Base-by-base conservation (phyloP, 2,113 vertebrate species). In the Pseudorasbora parva region DNA sequence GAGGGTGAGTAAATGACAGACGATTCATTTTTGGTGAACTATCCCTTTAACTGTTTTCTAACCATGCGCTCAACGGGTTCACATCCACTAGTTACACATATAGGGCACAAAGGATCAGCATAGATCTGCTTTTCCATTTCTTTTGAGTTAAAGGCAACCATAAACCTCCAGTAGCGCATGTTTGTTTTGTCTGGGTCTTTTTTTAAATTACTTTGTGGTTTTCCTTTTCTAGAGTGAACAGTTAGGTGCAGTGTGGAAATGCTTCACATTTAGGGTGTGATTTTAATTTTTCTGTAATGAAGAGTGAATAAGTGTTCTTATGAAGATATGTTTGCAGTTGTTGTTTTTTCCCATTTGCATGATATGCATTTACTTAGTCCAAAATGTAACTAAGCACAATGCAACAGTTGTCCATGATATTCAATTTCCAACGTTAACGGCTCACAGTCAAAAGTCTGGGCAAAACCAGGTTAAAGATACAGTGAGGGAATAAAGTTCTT, bases 41-140 rank as follows among this genome's bases (percentile, higher is more conserved):
- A 21, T 37, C 17, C 30, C 17, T 68, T 21, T 3, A 68, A 23
- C 21, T n/a, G 4, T 41, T 77, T 59, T 41, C 17, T 27, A 54
- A 5, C 64, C 33, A 21, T n/a, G 15, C 17, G 30, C 51, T 77
- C 33, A 57, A 59, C 51, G 15, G 21, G 30, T 4, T 77, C 3
- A 4, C 15, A 45, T 17, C 51, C 17, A 54, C 51, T 54, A 45
- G 41, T 78, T 45, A 17, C 12, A 45, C 45, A 4, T 78, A 62
- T 62, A 60, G 76, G 14, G 76, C 56, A 60, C 37, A 62, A 78
- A 62, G 37, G 14, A 78, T 45, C 57, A 10, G 56, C 56, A 45
- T 78, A 43, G 56, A 60, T 78, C 54, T 78, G 56, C 76, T 60
- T 60, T 57, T 60, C 56, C 37, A 43, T 45, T 60, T 60, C 33